Conservation (phyloP, 2,113 vertebrate genomes). For the Corvus moneduloides region DNA sequence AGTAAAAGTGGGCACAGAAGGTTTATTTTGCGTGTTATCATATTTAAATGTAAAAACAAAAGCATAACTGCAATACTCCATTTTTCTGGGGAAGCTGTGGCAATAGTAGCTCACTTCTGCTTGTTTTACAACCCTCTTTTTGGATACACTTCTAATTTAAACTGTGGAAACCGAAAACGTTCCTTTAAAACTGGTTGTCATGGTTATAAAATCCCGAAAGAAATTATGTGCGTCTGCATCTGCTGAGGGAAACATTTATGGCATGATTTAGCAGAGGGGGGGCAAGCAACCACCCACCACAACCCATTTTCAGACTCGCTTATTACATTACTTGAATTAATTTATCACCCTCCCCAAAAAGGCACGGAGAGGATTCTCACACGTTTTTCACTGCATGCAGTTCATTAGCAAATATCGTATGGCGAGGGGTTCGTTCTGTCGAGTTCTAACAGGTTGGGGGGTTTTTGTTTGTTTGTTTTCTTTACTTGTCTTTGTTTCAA, state of each 20-base stretch:
- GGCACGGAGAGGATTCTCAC: not conserved
- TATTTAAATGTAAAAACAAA: not conserved
- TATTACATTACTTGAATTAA: slow-evolving; percentile 48
- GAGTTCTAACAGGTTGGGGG: not conserved
- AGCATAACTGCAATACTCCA: not conserved
- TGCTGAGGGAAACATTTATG: slow-evolving; percentile 62
- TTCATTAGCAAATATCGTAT: slow-evolving; percentile 38
- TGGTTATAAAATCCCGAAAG: slow-evolving; percentile 75
- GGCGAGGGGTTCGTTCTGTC: not conserved
- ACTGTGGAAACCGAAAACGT: slow-evolving; percentile 48
- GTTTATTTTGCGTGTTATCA: not conserved
- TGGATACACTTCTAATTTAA: slow-evolving; percentile 57
- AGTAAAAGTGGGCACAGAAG: not conserved
- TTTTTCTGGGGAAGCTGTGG: slow-evolving; percentile 12
- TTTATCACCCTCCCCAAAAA: not conserved
- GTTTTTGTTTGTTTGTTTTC: not conserved
- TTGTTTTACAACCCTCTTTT: slow-evolving; percentile 47
- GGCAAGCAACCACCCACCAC: slow-evolving; percentile 13
- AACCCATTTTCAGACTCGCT: slow-evolving; percentile 46
- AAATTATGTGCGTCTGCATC: slow-evolving; percentile 61
- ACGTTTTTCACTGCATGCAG: not conserved
- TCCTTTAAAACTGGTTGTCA: slow-evolving; percentile 73
- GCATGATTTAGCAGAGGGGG: slow-evolving; percentile 31
- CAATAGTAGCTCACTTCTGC: slow-evolving; percentile 43
- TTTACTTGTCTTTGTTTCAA: slow-evolving; percentile 40